phyloP scores from a whole-genome alignment of 2,113 vertebrate species.

The Oreochromis aureus region DNA sequence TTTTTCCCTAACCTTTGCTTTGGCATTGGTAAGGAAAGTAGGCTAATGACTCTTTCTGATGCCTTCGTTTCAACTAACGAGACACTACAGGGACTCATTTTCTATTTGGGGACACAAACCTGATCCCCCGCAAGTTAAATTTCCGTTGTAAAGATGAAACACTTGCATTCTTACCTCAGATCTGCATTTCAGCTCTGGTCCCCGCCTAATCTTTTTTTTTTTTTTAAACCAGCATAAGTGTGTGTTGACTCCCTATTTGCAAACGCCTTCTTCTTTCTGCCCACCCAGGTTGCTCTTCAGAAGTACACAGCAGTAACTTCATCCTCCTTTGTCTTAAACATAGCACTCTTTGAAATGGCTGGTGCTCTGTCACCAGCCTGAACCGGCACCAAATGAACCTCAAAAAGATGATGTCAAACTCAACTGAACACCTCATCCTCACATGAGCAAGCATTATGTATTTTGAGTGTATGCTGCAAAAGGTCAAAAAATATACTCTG shows the following conservation, averaged over 20 bases:
- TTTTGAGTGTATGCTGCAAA: background rate
- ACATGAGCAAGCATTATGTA: background rate
- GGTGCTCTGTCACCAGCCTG: background rate
- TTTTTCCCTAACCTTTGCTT: background rate
- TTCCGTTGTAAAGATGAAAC: background rate
- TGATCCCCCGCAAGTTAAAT: background rate
- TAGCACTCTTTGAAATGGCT: constrained; percentile 23
- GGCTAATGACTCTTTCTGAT: background rate
- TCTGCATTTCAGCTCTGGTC: background rate
- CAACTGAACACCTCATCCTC: background rate
- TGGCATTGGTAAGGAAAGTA: background rate
- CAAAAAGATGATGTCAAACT: background rate
- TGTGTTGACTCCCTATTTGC: constrained; percentile 28
- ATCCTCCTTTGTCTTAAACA: constrained; percentile 42
- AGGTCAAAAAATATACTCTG: background rate
- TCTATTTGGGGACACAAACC: background rate
- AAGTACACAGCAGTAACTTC: constrained; percentile 50
- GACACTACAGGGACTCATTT: background rate
- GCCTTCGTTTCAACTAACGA: background rate
- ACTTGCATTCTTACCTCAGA: background rate
- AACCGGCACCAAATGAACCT: background rate
- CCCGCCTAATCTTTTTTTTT: background rate
- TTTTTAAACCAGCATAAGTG: background rate
- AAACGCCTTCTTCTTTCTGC: constrained; percentile 28
- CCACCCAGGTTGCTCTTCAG: constrained; percentile 60